phyloP scores from a whole-genome alignment of 2,113 vertebrate genomes.

The Ivindomyrus marchei region DNA sequence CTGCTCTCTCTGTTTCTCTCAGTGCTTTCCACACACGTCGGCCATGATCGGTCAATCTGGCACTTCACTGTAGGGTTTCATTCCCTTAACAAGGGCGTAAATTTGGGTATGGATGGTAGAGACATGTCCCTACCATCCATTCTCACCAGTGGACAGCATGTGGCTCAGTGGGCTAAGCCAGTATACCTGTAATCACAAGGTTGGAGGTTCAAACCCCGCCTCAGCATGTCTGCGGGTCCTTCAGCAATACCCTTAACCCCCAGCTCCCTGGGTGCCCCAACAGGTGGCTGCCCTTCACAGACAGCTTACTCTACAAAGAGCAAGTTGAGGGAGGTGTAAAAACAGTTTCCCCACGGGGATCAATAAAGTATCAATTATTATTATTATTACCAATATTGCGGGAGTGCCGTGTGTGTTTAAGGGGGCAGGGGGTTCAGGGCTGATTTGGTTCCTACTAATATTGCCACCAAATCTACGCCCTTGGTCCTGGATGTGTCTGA shows the following conservation, averaged over 20 bases:
- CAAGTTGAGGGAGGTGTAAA: too few species aligned
- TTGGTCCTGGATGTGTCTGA: neutral
- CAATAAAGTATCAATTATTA: too few species aligned
- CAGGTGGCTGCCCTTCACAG: too few species aligned
- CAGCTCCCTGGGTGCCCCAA: too few species aligned
- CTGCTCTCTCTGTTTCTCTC: neutral
- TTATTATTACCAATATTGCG: neutral
- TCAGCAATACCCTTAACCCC: too few species aligned
- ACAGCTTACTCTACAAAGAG: too few species aligned
- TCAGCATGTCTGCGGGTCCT: too few species aligned
- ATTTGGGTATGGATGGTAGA: neutral
- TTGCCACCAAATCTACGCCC: neutral
- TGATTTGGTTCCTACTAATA: neutral
- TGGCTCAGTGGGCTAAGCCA: too few species aligned
- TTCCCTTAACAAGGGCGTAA: neutral
- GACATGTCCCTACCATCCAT: neutral
- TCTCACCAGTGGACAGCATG: too few species aligned
- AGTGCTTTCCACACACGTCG: conserved; percentile 22
- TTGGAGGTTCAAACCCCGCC: too few species aligned
- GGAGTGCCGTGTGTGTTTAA: neutral
- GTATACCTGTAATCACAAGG: too few species aligned
- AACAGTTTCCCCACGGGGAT: too few species aligned
- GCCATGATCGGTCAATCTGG: conserved; percentile 33
- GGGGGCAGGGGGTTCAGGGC: neutral
- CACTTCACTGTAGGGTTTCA: conserved; percentile 25